These are phyloP conservation scores for Mustela erminea DNA, from an alignment of 2,797 vertebrate species.

Conservation along the genomic window DNA sequence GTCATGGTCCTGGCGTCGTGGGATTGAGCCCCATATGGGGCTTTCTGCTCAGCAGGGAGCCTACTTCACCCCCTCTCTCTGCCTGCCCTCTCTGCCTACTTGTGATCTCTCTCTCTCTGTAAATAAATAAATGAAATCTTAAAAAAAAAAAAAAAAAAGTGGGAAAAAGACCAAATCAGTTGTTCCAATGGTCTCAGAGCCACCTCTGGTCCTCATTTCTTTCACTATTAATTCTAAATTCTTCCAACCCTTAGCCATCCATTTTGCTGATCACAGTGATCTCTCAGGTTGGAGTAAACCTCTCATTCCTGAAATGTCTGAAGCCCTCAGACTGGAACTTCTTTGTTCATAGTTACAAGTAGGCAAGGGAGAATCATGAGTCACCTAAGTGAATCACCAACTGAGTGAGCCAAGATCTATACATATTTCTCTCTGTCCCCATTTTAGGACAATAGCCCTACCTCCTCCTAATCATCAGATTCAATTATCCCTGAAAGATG, in stretches of 20 bases:
- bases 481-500: neutral
- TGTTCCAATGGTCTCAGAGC: neutral
- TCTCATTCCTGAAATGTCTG: neutral
- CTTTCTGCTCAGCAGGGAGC: no score
- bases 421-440: neutral
- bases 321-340: neutral
- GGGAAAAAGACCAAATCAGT: neutral
- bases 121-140: no score
- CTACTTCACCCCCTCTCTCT: no score
- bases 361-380: neutral
- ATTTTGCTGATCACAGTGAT: neutral
- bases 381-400: neutral
- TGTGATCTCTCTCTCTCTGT: no score
- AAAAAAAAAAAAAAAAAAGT: neutral
- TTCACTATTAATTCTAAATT: neutral
- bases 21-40: no score
- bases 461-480: neutral
- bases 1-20: no score
- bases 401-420: neutral
- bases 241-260: neutral
- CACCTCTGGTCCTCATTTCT: neutral
- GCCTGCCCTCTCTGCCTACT: no score
- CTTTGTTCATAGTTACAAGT: neutral
- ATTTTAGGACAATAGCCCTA: neutral
- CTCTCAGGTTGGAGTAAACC: neutral